A percentile compares a stretch with the other conserved stretches of the same genome.
Conservation (phyloP, 2,797 vertebrate genomes). For the Atherinosoma microstoma region DNA sequence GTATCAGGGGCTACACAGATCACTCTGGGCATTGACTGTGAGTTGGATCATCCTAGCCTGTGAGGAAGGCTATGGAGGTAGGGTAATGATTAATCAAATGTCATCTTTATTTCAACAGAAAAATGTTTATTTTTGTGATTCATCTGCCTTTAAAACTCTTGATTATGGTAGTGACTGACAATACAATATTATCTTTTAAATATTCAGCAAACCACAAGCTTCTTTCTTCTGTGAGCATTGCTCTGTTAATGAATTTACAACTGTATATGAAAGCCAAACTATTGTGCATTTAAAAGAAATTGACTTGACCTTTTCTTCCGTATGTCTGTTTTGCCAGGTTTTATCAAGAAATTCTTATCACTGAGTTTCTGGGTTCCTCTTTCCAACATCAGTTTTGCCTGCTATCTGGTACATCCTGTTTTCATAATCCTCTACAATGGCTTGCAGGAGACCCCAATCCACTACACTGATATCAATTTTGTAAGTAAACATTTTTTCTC, state of each 20-base stretch:
- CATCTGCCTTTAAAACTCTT: neutral
- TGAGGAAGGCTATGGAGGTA: constrained; percentile 88
- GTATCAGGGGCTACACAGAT: constrained; percentile 89
- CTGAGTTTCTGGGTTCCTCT: constrained; percentile 82
- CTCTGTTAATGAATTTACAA: no score
- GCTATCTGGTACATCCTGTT: constrained; percentile 87
- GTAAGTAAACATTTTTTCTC: constrained; percentile 72
- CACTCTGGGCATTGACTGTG: constrained; percentile 84
- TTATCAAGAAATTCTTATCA: constrained; percentile 82
- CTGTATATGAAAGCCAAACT: neutral
- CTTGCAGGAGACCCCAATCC: constrained; percentile 85
- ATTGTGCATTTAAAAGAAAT: neutral
- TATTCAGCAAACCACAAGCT: neutral
- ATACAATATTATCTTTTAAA: neutral
- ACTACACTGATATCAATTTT: constrained; percentile 87
- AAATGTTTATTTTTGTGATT: neutral
- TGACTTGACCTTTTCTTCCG: neutral
- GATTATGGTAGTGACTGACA: neutral
- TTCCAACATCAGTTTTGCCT: constrained; percentile 89
- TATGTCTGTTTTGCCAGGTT: constrained; percentile 70
- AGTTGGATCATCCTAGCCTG: constrained; percentile 88
- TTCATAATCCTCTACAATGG: constrained; percentile 86
- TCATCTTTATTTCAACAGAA: neutral
- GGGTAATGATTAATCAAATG: neutral
- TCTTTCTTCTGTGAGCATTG: neutral